phyloP scores from a whole-genome alignment of 2,797 vertebrate species.

The Eospalax fontanierii region DNA sequence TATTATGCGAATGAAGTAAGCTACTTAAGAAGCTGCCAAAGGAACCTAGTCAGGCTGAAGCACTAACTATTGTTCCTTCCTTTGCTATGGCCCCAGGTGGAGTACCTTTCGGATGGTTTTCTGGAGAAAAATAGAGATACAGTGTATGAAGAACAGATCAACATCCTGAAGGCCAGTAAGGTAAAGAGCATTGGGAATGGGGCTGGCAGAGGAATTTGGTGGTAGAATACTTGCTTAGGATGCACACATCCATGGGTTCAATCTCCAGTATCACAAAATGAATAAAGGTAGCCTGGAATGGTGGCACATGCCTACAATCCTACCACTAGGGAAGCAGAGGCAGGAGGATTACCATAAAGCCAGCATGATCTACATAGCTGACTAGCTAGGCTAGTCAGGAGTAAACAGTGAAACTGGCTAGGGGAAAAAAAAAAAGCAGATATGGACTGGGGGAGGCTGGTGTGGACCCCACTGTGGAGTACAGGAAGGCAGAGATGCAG shows the following conservation, averaged over 20 bases:
- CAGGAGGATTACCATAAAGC: neutral
- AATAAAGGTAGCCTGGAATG: neutral
- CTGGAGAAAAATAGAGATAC: conserved; percentile 99
- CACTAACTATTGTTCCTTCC: conserved; percentile 9
- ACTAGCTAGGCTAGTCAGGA: neutral
- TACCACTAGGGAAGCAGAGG: neutral
- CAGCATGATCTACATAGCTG: neutral
- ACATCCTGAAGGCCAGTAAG: conserved; percentile 98
- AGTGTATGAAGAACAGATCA: conserved; percentile 98
- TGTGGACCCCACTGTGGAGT: neutral
- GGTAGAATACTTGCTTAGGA: neutral
- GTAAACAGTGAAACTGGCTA: neutral
- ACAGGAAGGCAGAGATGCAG: neutral
- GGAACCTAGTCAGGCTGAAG: neutral
- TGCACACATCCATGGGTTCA: neutral
- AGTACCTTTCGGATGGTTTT: conserved; percentile 97
- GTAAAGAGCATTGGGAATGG: conserved; percentile 86
- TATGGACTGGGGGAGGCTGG: accelerated
- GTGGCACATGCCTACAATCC: neutral
- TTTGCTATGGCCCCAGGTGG: conserved; percentile 90
- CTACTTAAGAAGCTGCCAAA: neutral
- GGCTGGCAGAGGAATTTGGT: accelerated
- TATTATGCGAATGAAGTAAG: neutral
- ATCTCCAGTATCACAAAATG: neutral
- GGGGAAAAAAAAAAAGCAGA: neutral